Evolutionary conservation across 2,113 vertebrate species (phyloP).

Genomic region (Rattus rattus): DNA sequence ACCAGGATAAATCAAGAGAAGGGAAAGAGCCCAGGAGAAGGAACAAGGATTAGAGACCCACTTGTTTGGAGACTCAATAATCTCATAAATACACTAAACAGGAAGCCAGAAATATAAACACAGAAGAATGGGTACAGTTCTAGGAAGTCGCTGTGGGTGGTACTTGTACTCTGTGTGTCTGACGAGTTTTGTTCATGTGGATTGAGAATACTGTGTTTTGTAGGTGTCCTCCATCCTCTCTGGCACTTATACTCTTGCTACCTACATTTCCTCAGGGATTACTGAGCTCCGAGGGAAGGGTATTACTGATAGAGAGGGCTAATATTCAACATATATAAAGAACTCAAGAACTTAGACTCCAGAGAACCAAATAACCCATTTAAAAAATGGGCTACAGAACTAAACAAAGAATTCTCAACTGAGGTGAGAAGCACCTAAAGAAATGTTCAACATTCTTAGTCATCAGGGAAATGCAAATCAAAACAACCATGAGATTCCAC

Average conservation of each 20-base stretch:
- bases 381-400: too few species aligned
- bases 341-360: too few species aligned
- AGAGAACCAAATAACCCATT: too few species aligned
- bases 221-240: neutral
- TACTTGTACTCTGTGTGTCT: neutral
- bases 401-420: too few species aligned
- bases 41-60: neutral
- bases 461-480: too few species aligned
- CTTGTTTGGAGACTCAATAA: neutral
- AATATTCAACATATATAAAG: too few species aligned
- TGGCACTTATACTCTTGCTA: neutral
- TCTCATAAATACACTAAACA: neutral
- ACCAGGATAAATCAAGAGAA: neutral
- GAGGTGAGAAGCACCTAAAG: too few species aligned
- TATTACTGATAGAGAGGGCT: neutral
- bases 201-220: neutral
- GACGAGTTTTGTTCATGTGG: neutral
- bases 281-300: neutral
- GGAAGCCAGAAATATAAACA: neutral
- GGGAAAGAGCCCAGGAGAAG: neutral
- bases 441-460: too few species aligned
- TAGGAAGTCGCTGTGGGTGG: accelerated
- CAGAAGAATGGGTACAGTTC: accelerated
- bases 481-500: too few species aligned
- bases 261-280: neutral